Base-by-base conservation (phyloP, 2,888 invertebrate species). In the Phengaris alcon region DNA sequence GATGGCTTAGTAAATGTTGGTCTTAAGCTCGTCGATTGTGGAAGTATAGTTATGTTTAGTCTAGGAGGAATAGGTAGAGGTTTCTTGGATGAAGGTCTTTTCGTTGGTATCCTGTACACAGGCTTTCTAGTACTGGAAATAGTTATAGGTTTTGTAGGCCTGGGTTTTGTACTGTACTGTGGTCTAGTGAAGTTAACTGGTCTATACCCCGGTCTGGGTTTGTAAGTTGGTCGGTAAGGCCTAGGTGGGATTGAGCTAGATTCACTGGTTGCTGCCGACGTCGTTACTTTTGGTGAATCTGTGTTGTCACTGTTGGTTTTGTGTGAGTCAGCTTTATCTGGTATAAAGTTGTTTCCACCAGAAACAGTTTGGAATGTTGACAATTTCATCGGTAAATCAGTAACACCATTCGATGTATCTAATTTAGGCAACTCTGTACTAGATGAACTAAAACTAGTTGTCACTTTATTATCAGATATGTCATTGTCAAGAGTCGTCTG, bases 301-400 rank as follows among this genome's bases (percentile, higher is more conserved):
- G 77, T 78, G 9, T 74, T 75, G 6, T 78, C 77, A 57, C 75
- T 55, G 59, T 79, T 76, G 52, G 79, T 76, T 78, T 78, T 77
- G 15, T 75, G 52, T 64, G 77, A 73, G 70, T 81, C 79, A 74
- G 84, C 79, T 78, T 82, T 85, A 51, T 86, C 86, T 74, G 90
- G 85, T 73, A 81, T 84, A 78, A 82, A 77, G 78, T 81, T 87
- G 69, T 77, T 87, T 15, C 79, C 91, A 75, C 90, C 90, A 51
- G 95, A 95, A 5, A 97, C 95, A 4, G 95, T 94, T 91, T 97
- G 97, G 88, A 96, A 97, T 6, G 97, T 97, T 0, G 96, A 95
- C 46, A 97, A 82, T 84, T 95, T 96, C 4, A 93, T 88, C 5
- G 95, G 94, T 44, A 89, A 75, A 80, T 95, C 94, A 4, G 94